A percentile compares a stretch with the other conserved stretches of the same genome.
phyloP scores from a whole-genome alignment of 2,797 vertebrate genomes.

The Falco cherrug region DNA sequence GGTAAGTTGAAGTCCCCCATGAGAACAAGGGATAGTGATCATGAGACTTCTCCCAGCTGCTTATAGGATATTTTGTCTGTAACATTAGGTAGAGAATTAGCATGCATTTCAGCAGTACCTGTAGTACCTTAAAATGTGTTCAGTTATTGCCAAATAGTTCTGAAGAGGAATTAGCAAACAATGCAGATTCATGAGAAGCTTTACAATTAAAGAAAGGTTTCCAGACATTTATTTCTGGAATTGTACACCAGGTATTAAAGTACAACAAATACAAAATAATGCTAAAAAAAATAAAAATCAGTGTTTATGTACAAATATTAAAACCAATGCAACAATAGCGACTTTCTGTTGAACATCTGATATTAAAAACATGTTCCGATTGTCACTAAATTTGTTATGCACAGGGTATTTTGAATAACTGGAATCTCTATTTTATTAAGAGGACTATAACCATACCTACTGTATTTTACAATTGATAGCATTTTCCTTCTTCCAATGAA shows the following conservation, averaged over 20 bases:
- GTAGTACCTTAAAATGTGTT: no score
- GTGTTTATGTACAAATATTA: slow-evolving; percentile 98
- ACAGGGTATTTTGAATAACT: slow-evolving; percentile 67
- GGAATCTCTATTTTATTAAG: slow-evolving; percentile 67
- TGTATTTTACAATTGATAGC: slow-evolving; percentile 68
- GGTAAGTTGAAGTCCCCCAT: no score
- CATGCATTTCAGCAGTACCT: no score
- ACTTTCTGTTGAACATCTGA: slow-evolving; percentile 93
- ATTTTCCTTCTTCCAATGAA: slow-evolving; percentile 68
- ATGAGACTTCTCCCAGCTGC: no score
- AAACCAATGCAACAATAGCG: slow-evolving; percentile 91
- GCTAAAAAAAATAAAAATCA: slow-evolving; percentile 85
- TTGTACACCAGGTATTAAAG: slow-evolving; percentile 99
- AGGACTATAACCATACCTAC: slow-evolving; percentile 66
- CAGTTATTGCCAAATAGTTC: background rate
- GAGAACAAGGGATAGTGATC: no score
- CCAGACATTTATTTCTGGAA: slow-evolving; percentile 99
- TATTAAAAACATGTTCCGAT: slow-evolving; percentile 92
- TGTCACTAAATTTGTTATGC: slow-evolving; percentile 84
- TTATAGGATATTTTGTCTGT: no score
- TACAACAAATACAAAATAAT: slow-evolving; percentile 99
- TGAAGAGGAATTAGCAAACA: background rate
- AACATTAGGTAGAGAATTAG: no score
- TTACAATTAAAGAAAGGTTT: slow-evolving; percentile 81
- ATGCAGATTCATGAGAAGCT: slow-evolving; percentile 35